phyloP scores from a whole-genome alignment of 2,113 vertebrate genomes.

The Oreochromis niloticus region DNA sequence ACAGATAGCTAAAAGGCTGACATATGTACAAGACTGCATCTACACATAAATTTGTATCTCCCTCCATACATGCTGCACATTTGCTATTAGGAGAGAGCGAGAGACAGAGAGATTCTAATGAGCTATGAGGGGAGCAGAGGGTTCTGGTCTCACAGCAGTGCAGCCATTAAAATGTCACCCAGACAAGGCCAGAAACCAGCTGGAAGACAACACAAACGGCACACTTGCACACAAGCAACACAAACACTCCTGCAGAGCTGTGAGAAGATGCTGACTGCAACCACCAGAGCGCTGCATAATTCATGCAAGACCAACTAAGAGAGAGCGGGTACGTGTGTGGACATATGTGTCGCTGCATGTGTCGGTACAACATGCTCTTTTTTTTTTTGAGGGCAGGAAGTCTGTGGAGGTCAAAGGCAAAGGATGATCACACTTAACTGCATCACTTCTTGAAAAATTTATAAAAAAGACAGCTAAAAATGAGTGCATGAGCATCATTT shows the following conservation, averaged over 20 bases:
- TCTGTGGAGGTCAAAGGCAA: slow-evolving; percentile 1
- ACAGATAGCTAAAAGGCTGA: not conserved
- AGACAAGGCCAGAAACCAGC: slow-evolving; percentile 51
- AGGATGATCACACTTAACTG: not conserved
- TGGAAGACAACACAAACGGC: slow-evolving; percentile 31
- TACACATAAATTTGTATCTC: not conserved
- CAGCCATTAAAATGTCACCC: slow-evolving; percentile 63
- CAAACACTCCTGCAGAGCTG: slow-evolving; percentile 22
- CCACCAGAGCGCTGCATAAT: slow-evolving; percentile 40
- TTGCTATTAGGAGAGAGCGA: not conserved
- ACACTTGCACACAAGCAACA: not conserved
- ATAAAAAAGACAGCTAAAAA: not conserved
- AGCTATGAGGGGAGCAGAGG: slow-evolving; percentile 46
- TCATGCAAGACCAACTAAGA: slow-evolving; percentile 27
- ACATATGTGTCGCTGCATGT: slow-evolving; percentile 38
- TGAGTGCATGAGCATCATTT: not conserved
- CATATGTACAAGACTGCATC: not conserved
- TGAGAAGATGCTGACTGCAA: slow-evolving; percentile 31
- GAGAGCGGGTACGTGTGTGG: not conserved
- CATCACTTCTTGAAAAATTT: not conserved
- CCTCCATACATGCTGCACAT: not conserved
- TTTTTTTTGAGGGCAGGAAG: not conserved
- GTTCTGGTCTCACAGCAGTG: slow-evolving; percentile 45
- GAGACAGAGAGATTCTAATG: not conserved
- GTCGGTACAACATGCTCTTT: slow-evolving; percentile 12